These are phyloP conservation scores for Heterotilapia buettikoferi DNA, from an alignment of 2,113 vertebrate genomes.

Conservation along the genomic window DNA sequence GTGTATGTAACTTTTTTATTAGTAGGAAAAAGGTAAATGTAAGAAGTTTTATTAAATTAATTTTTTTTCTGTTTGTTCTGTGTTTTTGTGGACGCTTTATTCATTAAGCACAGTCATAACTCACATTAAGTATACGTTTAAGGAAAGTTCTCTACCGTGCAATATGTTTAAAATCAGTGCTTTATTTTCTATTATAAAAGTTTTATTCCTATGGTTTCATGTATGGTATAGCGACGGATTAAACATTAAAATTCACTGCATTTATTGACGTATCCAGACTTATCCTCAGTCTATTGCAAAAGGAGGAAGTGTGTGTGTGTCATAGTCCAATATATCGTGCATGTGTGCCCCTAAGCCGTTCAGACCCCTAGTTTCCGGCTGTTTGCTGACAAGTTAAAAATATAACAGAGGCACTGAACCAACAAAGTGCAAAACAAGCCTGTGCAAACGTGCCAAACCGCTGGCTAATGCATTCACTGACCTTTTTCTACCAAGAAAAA, in stretches of 20 bases:
- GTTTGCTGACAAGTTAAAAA: slow-evolving; percentile 33
- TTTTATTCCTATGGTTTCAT: not conserved
- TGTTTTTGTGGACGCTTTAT: not conserved
- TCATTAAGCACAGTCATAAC: not conserved
- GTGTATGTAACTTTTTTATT: not conserved
- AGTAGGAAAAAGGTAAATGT: not conserved
- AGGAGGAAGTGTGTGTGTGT: not conserved
- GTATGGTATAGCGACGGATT: not conserved
- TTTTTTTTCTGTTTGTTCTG: not conserved
- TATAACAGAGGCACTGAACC: slow-evolving; percentile 9
- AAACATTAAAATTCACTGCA: not conserved
- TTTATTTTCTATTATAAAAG: not conserved
- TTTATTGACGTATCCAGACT: not conserved
- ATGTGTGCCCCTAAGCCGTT: not conserved
- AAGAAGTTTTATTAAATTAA: not conserved
- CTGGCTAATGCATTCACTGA: not conserved
- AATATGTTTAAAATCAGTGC: not conserved
- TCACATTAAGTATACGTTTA: not conserved
- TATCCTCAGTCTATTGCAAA: not conserved
- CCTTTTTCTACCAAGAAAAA: not conserved
- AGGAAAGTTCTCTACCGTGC: not conserved
- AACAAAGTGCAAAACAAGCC: not conserved
- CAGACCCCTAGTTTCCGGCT: slow-evolving; percentile 7
- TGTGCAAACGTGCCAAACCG: not conserved
- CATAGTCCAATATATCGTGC: not conserved